phyloP scores from a whole-genome alignment of 2,888 invertebrate genomes.

The Cynaeus angustus region DNA sequence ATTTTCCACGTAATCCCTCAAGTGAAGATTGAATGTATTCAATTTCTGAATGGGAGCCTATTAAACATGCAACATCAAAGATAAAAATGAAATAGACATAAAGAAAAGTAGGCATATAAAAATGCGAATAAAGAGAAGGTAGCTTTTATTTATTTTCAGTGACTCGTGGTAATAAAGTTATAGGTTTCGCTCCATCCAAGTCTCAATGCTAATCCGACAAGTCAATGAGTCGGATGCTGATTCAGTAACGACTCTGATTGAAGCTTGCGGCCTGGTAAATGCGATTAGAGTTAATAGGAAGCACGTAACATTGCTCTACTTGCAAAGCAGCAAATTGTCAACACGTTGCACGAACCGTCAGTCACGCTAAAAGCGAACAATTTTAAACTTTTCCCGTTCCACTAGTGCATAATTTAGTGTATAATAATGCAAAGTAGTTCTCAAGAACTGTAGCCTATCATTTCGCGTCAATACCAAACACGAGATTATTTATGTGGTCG shows the following conservation, averaged over 20 bases:
- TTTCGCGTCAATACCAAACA: conserved; percentile 49
- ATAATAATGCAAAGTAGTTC: conserved; percentile 51
- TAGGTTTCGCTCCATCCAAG: not conserved
- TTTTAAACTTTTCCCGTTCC: conserved; percentile 32
- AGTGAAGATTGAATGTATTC: too few species aligned
- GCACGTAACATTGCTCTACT: conserved; percentile 37
- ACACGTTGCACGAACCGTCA: conserved; percentile 36
- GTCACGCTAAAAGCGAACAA: conserved; percentile 36
- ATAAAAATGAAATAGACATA: too few species aligned
- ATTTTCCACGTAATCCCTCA: not conserved
- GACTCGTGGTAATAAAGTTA: conserved; percentile 4
- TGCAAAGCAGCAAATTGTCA: conserved; percentile 36
- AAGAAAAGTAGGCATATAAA: not conserved
- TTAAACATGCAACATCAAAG: too few species aligned
- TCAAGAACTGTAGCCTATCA: conserved; percentile 49
- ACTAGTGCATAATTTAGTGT: conserved; percentile 47
- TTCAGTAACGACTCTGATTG: conserved; percentile 36
- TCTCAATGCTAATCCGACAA: conserved; percentile 23
- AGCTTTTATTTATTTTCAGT: not conserved
- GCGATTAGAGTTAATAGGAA: conserved; percentile 41
- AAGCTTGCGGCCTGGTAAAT: conserved; percentile 34
- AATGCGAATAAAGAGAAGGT: not conserved
- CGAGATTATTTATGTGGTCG: conserved; percentile 44
- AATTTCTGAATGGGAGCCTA: too few species aligned
- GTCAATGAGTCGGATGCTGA: conserved; percentile 35